Evolutionary conservation across 1,140 invertebrate genomes (phyloP).

Genomic region (Ectropis grisescens): DNA sequence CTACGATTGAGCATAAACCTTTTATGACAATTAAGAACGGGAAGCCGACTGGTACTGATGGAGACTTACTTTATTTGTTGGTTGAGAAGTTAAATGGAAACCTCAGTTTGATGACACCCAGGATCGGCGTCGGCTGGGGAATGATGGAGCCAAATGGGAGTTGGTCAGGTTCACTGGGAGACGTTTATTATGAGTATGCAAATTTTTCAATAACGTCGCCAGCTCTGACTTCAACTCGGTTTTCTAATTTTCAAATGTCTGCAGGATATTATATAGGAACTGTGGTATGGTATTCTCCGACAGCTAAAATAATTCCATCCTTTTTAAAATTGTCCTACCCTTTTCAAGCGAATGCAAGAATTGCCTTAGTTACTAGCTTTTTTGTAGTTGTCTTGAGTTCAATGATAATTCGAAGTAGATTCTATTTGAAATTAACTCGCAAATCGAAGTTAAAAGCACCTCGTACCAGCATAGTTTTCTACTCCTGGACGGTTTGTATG

Average conservation of each 20-base stretch:
- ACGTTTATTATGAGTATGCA: conserved; percentile 33
- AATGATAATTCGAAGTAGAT: conserved; percentile 19
- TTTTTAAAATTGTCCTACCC: conserved; percentile 42
- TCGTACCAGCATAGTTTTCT: conserved; percentile 25
- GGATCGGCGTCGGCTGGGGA: conserved; percentile 35
- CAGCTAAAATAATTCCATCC: conserved; percentile 20
- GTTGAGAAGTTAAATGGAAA: conserved; percentile 31
- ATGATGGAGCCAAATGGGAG: conserved; percentile 28
- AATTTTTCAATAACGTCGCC: conserved; percentile 56
- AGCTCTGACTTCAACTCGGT: conserved; percentile 31
- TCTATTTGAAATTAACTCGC: conserved; percentile 8
- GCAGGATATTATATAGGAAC: conserved; percentile 20
- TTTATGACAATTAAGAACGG: conserved; percentile 33
- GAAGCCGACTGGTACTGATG: conserved; percentile 33
- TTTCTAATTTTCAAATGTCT: conserved; percentile 37
- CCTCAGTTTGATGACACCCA: conserved; percentile 31
- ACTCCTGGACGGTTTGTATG: conserved; percentile 44
- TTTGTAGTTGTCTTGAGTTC: conserved; percentile 20
- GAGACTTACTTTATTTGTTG: conserved; percentile 33
- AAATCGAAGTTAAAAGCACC: conserved; percentile 3
- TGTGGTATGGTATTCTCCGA: conserved; percentile 38
- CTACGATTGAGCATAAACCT: conserved; percentile 35
- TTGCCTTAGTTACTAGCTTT: conserved; percentile 25
- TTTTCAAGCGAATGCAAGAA: conserved; percentile 19
- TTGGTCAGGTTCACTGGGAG: conserved; percentile 44